Evolutionary conservation across 2,113 vertebrate genomes (phyloP), one percentile per base, ranked within the genome.

Genomic region (Mormyrus iriodes): DNA sequence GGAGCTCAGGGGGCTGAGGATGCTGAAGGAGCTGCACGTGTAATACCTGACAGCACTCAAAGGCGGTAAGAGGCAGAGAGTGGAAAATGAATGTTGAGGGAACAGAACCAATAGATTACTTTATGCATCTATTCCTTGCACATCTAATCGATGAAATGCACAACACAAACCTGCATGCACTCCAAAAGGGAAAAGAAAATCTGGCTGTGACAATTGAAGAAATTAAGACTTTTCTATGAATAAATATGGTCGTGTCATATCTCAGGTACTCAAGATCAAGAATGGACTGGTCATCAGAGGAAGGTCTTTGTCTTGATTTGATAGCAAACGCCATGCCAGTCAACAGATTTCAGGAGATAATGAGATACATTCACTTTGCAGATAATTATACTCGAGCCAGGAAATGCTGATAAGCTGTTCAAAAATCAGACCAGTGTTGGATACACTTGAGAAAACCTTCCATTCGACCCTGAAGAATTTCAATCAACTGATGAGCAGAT

Each of bases 241-340:
- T 91, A 4, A 91, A 90, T 49, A 35, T 89, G 83, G 31, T 31
- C 7, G 83, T 90, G 27, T 55, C 48, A 46, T 90, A 87, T 31
- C 0, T 90, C 10, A 48, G 76, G 48, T 90, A 86, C 49, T 79
- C 91, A 85, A 85, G 73, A 88, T 31, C n/a, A 27, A 73, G 85
- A 84, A 91, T 91, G 76, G 69, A 91, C 58, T 91, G 89, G 91
- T 88, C 88, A 27, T 19, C 82, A 35, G 17, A 87, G 7, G 42
- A 48, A 86, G 69, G 52, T 0, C 83, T 91, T 53, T 27, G 2
- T 83, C 69, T 53, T 7, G 21, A 24, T 12, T 49, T 88, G 58
- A 89, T 91, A 53, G 88, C 58, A 88, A 49, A 91, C 48, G 55
- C 85, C 46, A 90, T 91, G 89, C 1, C 1, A 15, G 3, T 73